phyloP scores from a whole-genome alignment of 2,888 invertebrate genomes.

The Philereme vetulata region DNA sequence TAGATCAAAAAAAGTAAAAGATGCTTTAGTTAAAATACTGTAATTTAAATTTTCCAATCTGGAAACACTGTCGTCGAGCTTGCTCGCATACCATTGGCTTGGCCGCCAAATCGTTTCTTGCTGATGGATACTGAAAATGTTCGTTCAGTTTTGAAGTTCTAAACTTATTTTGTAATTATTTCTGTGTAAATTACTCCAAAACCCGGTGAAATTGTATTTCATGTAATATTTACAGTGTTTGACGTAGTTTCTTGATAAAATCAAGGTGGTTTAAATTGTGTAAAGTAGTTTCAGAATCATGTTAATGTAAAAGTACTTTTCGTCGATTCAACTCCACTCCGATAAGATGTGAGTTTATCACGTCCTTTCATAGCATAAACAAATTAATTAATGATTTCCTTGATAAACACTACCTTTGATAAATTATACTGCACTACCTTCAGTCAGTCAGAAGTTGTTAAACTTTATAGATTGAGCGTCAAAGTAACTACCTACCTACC shows the following conservation, averaged over 20 bases:
- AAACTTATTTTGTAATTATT: background rate
- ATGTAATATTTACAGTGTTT: background rate
- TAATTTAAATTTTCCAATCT: too few relatives aligned
- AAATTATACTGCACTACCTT: too few relatives aligned
- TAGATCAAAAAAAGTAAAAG: too few relatives aligned
- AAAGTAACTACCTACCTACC: too few relatives aligned
- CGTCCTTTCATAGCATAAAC: background rate
- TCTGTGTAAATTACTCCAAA: background rate
- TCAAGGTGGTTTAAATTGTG: background rate
- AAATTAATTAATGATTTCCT: background rate
- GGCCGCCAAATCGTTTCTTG: too few relatives aligned
- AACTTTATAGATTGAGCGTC: too few relatives aligned
- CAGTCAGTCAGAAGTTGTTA: too few relatives aligned
- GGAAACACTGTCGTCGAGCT: too few relatives aligned
- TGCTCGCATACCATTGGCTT: too few relatives aligned
- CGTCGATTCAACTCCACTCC: conserved; percentile 48
- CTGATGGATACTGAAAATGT: background rate
- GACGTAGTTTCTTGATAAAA: background rate
- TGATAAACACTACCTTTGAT: background rate
- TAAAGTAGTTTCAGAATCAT: conserved; percentile 25
- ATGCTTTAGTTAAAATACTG: too few relatives aligned
- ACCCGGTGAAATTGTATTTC: background rate
- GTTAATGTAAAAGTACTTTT: conserved; percentile 59
- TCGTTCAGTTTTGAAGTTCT: conserved; percentile 13
- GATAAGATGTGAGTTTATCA: conserved; percentile 44